Evolutionary conservation across 1,140 invertebrate species (phyloP).

Genomic region (Araneus ventricosus): DNA sequence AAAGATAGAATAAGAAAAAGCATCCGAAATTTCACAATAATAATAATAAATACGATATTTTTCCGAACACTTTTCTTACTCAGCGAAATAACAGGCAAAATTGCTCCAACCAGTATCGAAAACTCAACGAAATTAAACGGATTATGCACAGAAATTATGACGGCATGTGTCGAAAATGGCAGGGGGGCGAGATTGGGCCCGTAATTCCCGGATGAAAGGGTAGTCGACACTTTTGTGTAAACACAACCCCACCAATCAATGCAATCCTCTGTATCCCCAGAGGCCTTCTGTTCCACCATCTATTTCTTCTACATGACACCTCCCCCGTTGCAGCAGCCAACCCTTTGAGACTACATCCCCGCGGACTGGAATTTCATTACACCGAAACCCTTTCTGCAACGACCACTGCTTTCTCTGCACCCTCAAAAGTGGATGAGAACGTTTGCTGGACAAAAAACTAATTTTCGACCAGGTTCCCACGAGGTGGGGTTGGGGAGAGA

Average conservation of each 20-base stretch:
- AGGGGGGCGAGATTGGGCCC: neutral
- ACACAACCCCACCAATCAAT: neutral
- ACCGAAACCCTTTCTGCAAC: neutral
- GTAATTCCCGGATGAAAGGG: neutral
- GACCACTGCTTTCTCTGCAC: neutral
- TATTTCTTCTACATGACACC: neutral
- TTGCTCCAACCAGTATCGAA: neutral
- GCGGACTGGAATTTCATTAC: neutral
- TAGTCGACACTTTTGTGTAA: neutral
- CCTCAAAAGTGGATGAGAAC: constrained; percentile 20
- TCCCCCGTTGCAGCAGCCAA: neutral
- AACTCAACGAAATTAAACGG: no score
- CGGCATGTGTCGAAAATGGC: no score
- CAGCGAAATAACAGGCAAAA: neutral
- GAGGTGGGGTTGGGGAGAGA: neutral
- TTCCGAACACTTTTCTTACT: no score
- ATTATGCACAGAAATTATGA: no score
- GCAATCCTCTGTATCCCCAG: neutral
- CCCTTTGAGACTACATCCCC: neutral
- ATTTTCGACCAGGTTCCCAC: neutral
- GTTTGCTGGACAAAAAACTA: neutral
- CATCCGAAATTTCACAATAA: no score
- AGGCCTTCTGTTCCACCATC: neutral
- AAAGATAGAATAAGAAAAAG: no score
- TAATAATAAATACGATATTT: no score